Percentiles rank a stretch among this genome's conserved stretches.
phyloP scores from a whole-genome alignment of 2,797 vertebrate genomes.

The Tadarida brasiliensis region DNA sequence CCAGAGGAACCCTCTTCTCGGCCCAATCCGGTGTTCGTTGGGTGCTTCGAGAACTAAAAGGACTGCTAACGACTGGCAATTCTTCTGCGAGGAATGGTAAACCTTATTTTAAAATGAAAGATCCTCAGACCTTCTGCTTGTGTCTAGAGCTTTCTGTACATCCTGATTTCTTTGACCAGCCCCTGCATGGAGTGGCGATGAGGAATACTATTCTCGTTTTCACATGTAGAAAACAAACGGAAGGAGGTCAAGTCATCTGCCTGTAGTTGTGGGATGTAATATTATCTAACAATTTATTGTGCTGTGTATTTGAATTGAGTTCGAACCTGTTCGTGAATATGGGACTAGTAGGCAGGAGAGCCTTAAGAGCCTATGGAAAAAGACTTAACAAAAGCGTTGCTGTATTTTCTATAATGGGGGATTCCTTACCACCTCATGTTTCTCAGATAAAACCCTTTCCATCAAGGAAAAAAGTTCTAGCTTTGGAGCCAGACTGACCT shows the following conservation, averaged over 20 bases:
- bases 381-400: not conserved
- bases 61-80: not conserved
- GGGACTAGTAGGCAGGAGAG: not conserved
- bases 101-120: constrained; percentile 7
- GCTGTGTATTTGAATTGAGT: not conserved
- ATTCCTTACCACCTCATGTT: not conserved
- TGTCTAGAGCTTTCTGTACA: not conserved
- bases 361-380: not conserved
- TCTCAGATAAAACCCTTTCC: not conserved
- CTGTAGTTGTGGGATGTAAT: not conserved
- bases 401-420: not conserved
- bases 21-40: not conserved
- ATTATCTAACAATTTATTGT: not conserved
- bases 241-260: not conserved
- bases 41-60: constrained; percentile 26
- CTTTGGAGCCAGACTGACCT: not conserved
- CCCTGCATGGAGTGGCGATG: not conserved
- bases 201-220: not conserved
- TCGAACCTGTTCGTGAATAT: not conserved
- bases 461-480: not conserved
- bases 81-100: not conserved
- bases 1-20: not conserved
- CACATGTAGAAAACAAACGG: not conserved
- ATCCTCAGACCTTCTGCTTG: not conserved
- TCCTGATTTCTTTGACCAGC: not conserved